phyloP scores from a whole-genome alignment of 2,113 vertebrate genomes.

The mouse (Mus musculus) region GRCm39 chrX:158933001-158933500 shows the following conservation, averaged over 20 bases:
- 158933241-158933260: neutral
- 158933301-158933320: neutral
- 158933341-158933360: neutral
- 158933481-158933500: neutral
- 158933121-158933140: neutral
- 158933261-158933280: neutral
- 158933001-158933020: neutral
- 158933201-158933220: neutral
- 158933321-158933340: neutral
- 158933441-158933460: neutral
- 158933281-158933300: neutral
- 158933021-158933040: neutral
- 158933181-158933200: neutral
- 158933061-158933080: neutral
- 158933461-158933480: neutral
- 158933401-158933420: neutral
- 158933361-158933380: neutral
- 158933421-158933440: neutral
- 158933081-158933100: neutral
- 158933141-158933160: neutral
- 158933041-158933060: neutral
- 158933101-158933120: neutral
- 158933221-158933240: neutral
- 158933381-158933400: neutral
- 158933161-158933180: neutral